A percentile compares a stretch with the other conserved stretches of the same genome.
Evolutionary conservation across 2,888 invertebrate genomes (phyloP).

Genomic region (Cheilosia urbana): DNA sequence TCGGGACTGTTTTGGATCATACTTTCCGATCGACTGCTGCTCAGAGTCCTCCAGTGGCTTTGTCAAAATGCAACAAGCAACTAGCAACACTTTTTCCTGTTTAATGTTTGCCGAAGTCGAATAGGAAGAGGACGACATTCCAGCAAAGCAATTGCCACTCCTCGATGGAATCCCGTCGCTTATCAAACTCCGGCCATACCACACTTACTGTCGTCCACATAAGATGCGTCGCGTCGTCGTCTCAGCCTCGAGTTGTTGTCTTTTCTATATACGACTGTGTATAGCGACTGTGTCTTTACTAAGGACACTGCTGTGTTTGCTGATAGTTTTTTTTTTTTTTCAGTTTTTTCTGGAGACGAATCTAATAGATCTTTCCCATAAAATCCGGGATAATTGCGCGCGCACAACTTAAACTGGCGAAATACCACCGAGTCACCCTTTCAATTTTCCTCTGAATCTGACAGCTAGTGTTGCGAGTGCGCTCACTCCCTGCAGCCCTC

Average conservation of each 20-base stretch:
- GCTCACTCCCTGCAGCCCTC: neutral
- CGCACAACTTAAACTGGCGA: slow-evolving; percentile 38
- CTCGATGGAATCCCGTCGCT: slow-evolving; percentile 59
- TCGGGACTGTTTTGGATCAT: neutral
- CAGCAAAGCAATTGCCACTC: slow-evolving; percentile 47
- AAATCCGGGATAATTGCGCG: slow-evolving; percentile 62
- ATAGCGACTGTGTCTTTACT: neutral
- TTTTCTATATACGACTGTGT: neutral
- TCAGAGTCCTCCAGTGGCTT: neutral
- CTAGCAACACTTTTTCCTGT: neutral
- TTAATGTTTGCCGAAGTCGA: neutral
- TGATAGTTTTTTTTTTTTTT: neutral
- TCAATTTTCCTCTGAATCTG: slow-evolving; percentile 44
- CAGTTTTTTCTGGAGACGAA: slow-evolving; percentile 14
- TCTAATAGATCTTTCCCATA: slow-evolving; percentile 64
- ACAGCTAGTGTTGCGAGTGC: slow-evolving; percentile 41
- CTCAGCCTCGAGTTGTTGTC: neutral
- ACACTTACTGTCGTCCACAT: slow-evolving; percentile 31
- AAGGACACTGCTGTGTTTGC: slow-evolving; percentile 6
- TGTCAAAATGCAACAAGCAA: neutral
- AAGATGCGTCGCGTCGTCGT: slow-evolving; percentile 24
- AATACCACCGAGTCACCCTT: slow-evolving; percentile 53
- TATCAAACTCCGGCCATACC: slow-evolving; percentile 41
- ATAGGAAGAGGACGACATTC: slow-evolving; percentile 33
- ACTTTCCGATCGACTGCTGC: neutral